Evolutionary conservation across 1,140 invertebrate species (phyloP).

Genomic region (Drosophila paulistorum): DNA sequence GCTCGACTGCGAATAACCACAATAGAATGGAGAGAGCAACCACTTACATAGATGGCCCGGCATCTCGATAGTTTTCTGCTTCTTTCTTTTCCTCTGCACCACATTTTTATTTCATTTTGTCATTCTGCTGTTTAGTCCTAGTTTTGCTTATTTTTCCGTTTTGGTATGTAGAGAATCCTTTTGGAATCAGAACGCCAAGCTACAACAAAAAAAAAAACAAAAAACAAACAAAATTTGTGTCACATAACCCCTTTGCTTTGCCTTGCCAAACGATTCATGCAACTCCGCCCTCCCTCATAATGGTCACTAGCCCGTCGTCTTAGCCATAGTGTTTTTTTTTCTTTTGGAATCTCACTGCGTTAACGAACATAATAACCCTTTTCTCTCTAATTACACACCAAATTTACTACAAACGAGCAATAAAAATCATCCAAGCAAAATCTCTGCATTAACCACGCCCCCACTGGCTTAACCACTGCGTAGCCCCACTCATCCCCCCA

Average conservation of each 20-base stretch:
- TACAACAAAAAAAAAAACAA: not conserved
- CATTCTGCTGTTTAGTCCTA: slow-evolving; percentile 48
- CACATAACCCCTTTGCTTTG: slow-evolving; percentile 31
- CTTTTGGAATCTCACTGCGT: slow-evolving; percentile 28
- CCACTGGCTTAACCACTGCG: not conserved
- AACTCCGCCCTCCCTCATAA: no score
- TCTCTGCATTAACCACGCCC: slow-evolving; percentile 57
- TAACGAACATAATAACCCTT: slow-evolving; percentile 68
- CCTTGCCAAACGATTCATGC: not conserved
- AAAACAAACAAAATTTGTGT: slow-evolving; percentile 34
- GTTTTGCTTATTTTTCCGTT: slow-evolving; percentile 39
- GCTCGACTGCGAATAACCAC: not conserved
- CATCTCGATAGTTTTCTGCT: not conserved
- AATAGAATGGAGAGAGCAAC: not conserved
- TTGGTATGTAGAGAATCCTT: not conserved
- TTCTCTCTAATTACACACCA: slow-evolving; percentile 74
- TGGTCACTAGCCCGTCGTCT: not conserved
- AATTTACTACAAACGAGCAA: slow-evolving; percentile 79
- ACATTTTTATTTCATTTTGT: slow-evolving; percentile 40
- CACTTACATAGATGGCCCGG: not conserved
- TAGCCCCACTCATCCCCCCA: no score
- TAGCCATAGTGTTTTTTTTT: not conserved
- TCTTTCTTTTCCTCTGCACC: not conserved
- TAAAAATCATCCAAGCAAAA: slow-evolving; percentile 78
- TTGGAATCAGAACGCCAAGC: not conserved